Conservation (phyloP, 2,888 invertebrate species). For the Diloba caeruleocephala region DNA sequence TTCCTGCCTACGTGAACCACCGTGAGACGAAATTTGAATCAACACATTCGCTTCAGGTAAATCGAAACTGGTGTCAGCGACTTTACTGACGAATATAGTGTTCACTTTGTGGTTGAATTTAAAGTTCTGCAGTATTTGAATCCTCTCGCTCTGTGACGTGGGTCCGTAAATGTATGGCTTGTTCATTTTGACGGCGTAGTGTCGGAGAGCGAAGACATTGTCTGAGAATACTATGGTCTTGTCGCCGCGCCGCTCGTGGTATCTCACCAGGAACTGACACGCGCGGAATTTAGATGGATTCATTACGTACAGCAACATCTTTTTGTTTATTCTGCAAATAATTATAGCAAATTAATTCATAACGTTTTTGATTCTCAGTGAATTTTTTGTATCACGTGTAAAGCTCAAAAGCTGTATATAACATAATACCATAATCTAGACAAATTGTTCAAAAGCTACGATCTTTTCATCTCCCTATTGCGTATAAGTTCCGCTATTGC, state of each 20-base stretch:
- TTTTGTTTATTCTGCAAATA: conserved; percentile 93
- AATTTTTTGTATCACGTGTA: too few species aligned
- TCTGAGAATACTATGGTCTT: conserved; percentile 99
- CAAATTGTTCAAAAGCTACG: too few species aligned
- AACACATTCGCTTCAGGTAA: conserved; percentile 99
- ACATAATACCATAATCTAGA: too few species aligned
- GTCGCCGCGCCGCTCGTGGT: conserved; percentile 98
- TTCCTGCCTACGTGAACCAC: conserved; percentile 99
- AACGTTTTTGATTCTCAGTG: too few species aligned
- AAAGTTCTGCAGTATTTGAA: conserved; percentile 99
- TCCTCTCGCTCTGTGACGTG: conserved; percentile 97
- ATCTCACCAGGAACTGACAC: conserved; percentile 97
- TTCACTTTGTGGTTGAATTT: conserved; percentile 99
- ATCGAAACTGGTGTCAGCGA: conserved; percentile 99
- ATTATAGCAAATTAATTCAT: neutral
- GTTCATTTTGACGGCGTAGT: conserved; percentile 99
- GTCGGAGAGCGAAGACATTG: conserved; percentile 99
- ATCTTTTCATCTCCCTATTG: too few species aligned
- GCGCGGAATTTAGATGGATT: conserved; percentile 99
- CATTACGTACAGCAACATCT: conserved; percentile 98
- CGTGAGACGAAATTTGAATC: conserved; percentile 99
- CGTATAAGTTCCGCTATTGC: too few species aligned
- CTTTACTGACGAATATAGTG: conserved; percentile 99
- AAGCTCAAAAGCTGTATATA: too few species aligned
- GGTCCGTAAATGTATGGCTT: conserved; percentile 99